Evolutionary conservation across 2,113 vertebrate genomes (phyloP), one percentile per base, ranked within the genome.

Genomic region (Nestor notabilis): DNA sequence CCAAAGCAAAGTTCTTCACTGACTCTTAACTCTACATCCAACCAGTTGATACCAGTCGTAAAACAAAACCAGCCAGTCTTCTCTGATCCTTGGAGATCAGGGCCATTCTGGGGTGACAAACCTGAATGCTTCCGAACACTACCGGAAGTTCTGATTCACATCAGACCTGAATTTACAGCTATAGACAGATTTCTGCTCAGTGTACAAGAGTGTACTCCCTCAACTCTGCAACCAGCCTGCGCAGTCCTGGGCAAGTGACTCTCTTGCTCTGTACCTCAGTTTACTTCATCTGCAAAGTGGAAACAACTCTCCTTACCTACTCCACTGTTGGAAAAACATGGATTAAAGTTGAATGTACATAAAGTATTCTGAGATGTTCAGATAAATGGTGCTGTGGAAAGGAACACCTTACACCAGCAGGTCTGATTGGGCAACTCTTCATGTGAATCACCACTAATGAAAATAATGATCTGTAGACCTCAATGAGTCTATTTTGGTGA

Each of bases 391-490:
- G 11, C 55, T 23, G 24, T 37, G 65, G 43, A 95, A 90, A 94
- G 80, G 83, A 83, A 89, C 60, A 13, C 21, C 35, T 94, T 86
- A 85, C 79, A 93, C 46, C 84, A 96, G 74, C 58, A 79, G 44
- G 65, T 15, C 56, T 0, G 11, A 13, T 46, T 90, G 90, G 35
- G 90, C 95, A 97, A 96, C 82, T 31, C 70, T 46, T 61, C 6
- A 33, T 28, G 47, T 95, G 88, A 93, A 70, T 97, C 96, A 96
- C 71, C 66, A 4, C 63, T 92, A 69, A 93, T 46, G 75, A 95
- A 65, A 93, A 86, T 75, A 87, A 93, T 29, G 35, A 71, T 75
- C 76, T 68, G 5, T 16, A 80, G 71, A 49, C 24, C 46, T 93
- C 41, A 44, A 1, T 37, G 46, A 80, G 58, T 31, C 41, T 83